Evolutionary conservation across 2,797 vertebrate species (phyloP), one percentile per base, ranked within the genome.

Genomic region (Todus mexicanus): DNA sequence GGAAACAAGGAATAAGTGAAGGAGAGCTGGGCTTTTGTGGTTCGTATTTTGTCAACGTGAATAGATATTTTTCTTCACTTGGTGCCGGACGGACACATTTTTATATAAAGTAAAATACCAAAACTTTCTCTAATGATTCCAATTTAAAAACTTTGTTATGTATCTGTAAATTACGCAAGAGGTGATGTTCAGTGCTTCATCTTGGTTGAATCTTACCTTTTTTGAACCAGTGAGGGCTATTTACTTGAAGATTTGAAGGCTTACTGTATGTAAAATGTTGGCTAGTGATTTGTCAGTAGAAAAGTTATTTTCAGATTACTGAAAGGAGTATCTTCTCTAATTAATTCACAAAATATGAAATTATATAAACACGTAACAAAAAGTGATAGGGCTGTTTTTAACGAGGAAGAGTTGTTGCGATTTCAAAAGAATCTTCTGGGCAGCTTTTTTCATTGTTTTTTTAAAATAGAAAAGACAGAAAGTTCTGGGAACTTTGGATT

Each of bases 91-190:
- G 60, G 25, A 54, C 47, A 33, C 2, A 22, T 47, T 79, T 72
- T 81, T 40, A 26, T 48, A 22, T 29, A 45, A 47, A 56, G 5
- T 74, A 70, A 74, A 75, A 78, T 59, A 73, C 14, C 15, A 80
- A 33, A 80, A 50, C 27, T 37, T 48, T 66, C 18, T 60, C 11
- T 47, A 19, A 27, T 73, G 69, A 53, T 43, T 71, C 8, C 16
- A 19, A 17, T 56, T 61, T 16, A 1, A 61, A 74, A 56, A 27
- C 11, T 20, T 38, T 15, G 6, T n/a, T 50, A 7, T 1, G 0
- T 84, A 17, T 60, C 27, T 69, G 35, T 45, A 54, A 80, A 21
- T 45, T 35, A 38, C 35, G 14, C 11, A 35, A 6, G 19, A 31
- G 21, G 21, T 38, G 15, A 59, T 54, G 8, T 88, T 88, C 43